Evolutionary conservation across 2,888 invertebrate genomes (phyloP), one percentile per base, ranked within the genome.

Genomic region (Cephus nigrinus): DNA sequence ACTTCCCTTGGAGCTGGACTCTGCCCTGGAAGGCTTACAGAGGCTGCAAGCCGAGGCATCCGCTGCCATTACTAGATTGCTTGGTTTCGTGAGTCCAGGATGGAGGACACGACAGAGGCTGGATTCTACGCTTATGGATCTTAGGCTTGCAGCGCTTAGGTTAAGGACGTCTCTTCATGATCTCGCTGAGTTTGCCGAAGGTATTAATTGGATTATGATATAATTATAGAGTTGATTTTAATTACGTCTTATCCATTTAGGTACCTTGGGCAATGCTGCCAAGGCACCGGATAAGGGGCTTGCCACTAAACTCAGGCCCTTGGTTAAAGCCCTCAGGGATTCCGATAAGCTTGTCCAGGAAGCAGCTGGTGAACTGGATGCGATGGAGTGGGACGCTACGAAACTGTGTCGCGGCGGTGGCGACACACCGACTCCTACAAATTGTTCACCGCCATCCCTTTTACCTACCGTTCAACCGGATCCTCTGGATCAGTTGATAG

Each of bases 181-280:
- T 92, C 94, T 98, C 79, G 95, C 97, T 0, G 96, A 97, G 84
- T 98, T 98, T 90, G 95, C 96, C 0, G 97, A 97, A 91, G 97
- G 98, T 82, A 80, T 76, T 74, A 68, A 15, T 23, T 12, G 33
- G 31, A 31, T 30, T 31, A 31, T 71, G 23, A 12, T 5, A 71
- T 71, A 33, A 31, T 33, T 32, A 23, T 31, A 11, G 31, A 71
- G n/a, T 31, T 71, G 31, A 23, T 71, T 71, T 31, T 31, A 31
- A 32, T 71, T 71, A 2, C 9, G 5, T 33, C 32, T 71, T 71
- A 15, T 71, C 31, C 71, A 31, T 77, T 78, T 73, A 88, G 88
- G 88, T 68, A 95, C 97, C 35, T 92, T 98, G 79, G 97, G 97
- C 68, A 98, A 98, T 91, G 97, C 97, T 11, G 94, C 95, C 71